A percentile compares a stretch with the other conserved stretches of the same genome.
phyloP scores from a whole-genome alignment of 2,797 vertebrate species.

The Rhinatrema bivittatum region DNA sequence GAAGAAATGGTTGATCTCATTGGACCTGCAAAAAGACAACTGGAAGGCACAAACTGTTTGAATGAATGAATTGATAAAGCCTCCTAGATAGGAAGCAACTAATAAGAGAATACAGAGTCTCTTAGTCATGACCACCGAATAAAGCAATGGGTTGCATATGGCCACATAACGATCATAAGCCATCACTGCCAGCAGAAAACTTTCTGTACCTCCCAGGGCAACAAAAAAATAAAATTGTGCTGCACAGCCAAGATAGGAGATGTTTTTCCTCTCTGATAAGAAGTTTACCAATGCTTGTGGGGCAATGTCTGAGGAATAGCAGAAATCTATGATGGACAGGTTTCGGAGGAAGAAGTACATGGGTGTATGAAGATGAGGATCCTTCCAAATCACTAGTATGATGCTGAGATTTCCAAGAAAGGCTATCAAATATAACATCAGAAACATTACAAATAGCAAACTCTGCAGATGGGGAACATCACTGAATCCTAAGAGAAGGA shows the following conservation, averaged over 20 bases:
- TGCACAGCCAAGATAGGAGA: not conserved
- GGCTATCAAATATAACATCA: not conserved
- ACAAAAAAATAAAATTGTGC: constrained; percentile 3
- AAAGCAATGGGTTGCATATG: constrained; percentile 1
- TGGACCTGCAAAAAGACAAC: too few species aligned
- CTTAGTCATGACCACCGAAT: not conserved
- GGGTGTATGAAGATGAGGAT: not conserved
- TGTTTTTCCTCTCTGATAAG: not conserved
- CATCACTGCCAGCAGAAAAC: constrained; percentile 9
- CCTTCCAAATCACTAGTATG: not conserved
- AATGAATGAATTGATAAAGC: constrained; percentile 1
- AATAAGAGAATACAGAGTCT: not conserved
- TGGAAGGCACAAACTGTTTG: not conserved
- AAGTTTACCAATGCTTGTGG: constrained; percentile 7
- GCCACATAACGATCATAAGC: constrained; percentile 7
- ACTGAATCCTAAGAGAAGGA: constrained; percentile 4
- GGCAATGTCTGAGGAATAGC: constrained; percentile 2
- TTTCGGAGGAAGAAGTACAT: constrained; percentile 7
- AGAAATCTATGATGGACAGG: constrained; percentile 3
- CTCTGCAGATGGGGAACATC: not conserved
- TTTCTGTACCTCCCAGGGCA: constrained; percentile 7
- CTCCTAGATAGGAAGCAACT: not conserved
- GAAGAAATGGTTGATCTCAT: too few species aligned
- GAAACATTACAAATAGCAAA: not conserved
- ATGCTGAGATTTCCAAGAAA: constrained; percentile 2